Percentiles rank a stretch among this genome's conserved stretches.
Conservation (phyloP, 2,888 invertebrate species). For the Trachelus stipa region DNA sequence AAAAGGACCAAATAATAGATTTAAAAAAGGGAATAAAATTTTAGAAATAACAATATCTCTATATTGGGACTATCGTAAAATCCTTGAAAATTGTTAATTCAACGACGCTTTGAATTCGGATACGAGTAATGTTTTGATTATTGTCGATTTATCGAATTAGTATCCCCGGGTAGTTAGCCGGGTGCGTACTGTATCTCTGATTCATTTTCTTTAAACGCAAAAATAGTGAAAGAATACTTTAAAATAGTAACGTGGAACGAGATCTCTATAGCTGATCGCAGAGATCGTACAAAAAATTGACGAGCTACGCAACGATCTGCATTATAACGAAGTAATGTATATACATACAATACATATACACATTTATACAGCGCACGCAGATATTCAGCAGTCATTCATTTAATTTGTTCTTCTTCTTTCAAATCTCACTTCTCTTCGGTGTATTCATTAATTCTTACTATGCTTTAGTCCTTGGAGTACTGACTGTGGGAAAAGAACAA, state of each 20-base stretch:
- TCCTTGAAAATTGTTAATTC: neutral
- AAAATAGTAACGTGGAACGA: neutral
- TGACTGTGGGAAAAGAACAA: neutral
- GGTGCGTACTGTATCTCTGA: neutral
- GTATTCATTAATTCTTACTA: neutral
- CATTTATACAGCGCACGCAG: neutral
- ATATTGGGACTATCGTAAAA: neutral
- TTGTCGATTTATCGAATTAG: neutral
- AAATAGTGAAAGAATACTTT: neutral
- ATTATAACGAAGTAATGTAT: constrained; percentile 30
- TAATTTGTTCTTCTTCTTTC: neutral
- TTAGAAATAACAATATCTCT: neutral
- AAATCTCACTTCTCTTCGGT: neutral
- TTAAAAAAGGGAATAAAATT: neutral
- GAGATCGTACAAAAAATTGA: neutral
- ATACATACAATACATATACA: constrained; percentile 20
- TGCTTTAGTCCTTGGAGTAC: neutral
- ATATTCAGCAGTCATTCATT: neutral
- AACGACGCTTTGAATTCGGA: neutral
- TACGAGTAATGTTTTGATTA: neutral
- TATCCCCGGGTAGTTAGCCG: neutral
- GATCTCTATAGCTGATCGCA: neutral
- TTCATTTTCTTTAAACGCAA: neutral
- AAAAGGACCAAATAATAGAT: neutral
- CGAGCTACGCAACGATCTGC: neutral